Percentiles rank a stretch among this genome's conserved stretches.
Evolutionary conservation across 2,113 vertebrate genomes (phyloP).

Genomic region (Chiloscyllium plagiosum): DNA sequence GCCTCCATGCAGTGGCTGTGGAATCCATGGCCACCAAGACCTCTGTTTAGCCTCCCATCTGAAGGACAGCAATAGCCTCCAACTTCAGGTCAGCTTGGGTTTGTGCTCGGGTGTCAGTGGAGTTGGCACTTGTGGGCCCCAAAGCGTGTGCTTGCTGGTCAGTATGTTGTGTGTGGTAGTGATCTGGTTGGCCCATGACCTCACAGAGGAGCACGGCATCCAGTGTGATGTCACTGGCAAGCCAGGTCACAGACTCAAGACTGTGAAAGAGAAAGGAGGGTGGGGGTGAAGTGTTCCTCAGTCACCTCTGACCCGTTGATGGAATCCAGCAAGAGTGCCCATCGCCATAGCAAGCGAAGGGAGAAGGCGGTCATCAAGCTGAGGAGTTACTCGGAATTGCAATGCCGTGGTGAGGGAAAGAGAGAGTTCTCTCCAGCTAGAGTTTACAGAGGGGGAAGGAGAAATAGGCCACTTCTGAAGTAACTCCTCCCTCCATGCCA

Average conservation of each 20-base stretch:
- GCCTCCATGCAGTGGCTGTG: too few relatives aligned
- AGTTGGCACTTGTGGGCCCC: background rate
- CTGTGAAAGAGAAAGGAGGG: background rate
- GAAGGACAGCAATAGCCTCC: background rate
- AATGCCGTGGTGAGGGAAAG: background rate
- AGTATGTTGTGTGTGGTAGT: background rate
- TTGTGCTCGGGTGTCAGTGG: background rate
- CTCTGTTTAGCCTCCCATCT: background rate
- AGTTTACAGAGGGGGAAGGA: too few relatives aligned
- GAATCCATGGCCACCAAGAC: too few relatives aligned
- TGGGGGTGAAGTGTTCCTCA: background rate
- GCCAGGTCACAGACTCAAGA: background rate
- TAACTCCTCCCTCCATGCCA: too few relatives aligned
- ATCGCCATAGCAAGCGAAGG: background rate
- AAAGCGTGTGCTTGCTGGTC: too few relatives aligned
- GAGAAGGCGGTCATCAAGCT: background rate
- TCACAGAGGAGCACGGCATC: background rate
- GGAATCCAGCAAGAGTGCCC: background rate
- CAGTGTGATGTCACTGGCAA: background rate
- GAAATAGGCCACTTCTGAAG: too few relatives aligned
- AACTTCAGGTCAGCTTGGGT: background rate
- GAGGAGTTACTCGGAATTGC: background rate
- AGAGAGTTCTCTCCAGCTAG: too few relatives aligned
- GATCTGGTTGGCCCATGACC: background rate
- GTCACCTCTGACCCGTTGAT: background rate